Conservation (phyloP, 2,797 vertebrate genomes). For the Macropodus opercularis region DNA sequence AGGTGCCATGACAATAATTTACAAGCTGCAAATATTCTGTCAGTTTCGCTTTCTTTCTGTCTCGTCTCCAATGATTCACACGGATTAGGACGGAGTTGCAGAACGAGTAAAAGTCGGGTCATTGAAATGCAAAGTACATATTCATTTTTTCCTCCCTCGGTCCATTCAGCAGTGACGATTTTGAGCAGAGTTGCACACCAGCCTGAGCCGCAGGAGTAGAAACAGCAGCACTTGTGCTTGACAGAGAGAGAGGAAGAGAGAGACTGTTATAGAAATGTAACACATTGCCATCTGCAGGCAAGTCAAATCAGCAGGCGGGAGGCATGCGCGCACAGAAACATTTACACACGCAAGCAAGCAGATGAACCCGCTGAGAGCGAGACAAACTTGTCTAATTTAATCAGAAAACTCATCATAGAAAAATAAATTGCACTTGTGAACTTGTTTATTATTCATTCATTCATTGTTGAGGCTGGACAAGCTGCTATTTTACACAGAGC, state of each 20-base stretch:
- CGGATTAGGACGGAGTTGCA: slow-evolving; percentile 38
- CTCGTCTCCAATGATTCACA: slow-evolving; percentile 26
- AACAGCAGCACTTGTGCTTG: slow-evolving; percentile 42
- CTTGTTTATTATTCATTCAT: slow-evolving; percentile 64
- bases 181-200: slow-evolving; percentile 48
- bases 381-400: slow-evolving; percentile 72
- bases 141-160: slow-evolving; percentile 21
- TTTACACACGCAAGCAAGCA: slow-evolving; percentile 37
- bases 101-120: slow-evolving; percentile 20
- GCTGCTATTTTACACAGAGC: slow-evolving; percentile 42
- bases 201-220: slow-evolving; percentile 47
- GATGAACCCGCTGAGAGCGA: slow-evolving; percentile 65
- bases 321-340: slow-evolving; percentile 20
- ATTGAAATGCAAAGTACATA: slow-evolving; percentile 58
- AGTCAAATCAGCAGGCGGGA: slow-evolving; percentile 53
- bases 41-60: slow-evolving; percentile 27
- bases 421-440: slow-evolving; percentile 68
- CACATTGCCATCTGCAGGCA: slow-evolving; percentile 79
- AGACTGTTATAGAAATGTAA: slow-evolving; percentile 65
- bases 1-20: slow-evolving; percentile 40
- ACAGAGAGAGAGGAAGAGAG: slow-evolving; percentile 37
- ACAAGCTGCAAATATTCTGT: slow-evolving; percentile 46
- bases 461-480: slow-evolving; percentile 56
- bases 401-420: slow-evolving; percentile 66
- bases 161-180: slow-evolving; percentile 48